These are phyloP conservation scores for Gracilinanus agilis DNA, from an alignment of 2,113 vertebrate genomes.

Conservation along the genomic window DNA sequence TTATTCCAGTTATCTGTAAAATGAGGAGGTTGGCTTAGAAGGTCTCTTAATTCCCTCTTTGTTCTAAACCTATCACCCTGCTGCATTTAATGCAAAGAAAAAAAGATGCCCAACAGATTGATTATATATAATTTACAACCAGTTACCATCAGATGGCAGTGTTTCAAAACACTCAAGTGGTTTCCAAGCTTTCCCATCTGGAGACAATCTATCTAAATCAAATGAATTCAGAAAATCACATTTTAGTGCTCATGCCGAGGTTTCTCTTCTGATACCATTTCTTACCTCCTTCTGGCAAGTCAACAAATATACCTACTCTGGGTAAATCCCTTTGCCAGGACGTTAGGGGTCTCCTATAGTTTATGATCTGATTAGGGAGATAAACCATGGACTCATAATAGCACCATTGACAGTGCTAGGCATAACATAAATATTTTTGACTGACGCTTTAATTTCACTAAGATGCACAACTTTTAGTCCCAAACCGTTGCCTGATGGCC, in stretches of 20 bases:
- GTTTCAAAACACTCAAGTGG: background rate
- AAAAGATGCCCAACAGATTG: background rate
- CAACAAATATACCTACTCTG: background rate
- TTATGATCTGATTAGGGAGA: background rate
- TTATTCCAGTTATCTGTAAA: background rate
- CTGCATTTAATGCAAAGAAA: background rate
- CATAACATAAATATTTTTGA: background rate
- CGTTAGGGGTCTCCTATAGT: background rate
- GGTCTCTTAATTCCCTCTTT: background rate
- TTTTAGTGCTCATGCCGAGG: background rate
- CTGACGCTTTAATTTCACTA: background rate
- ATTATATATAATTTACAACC: background rate
- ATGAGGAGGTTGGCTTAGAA: background rate
- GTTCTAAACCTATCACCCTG: background rate
- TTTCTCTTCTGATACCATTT: background rate
- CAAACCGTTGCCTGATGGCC: background rate
- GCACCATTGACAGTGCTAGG: background rate
- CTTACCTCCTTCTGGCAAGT: background rate
- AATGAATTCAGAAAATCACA: background rate
- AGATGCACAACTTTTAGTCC: background rate
- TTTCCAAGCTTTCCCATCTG: background rate
- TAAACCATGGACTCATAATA: background rate
- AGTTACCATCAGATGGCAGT: background rate
- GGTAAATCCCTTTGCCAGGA: background rate
- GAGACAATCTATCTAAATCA: background rate